Conservation (phyloP, 2,888 invertebrate species). For the Phasia obesa region DNA sequence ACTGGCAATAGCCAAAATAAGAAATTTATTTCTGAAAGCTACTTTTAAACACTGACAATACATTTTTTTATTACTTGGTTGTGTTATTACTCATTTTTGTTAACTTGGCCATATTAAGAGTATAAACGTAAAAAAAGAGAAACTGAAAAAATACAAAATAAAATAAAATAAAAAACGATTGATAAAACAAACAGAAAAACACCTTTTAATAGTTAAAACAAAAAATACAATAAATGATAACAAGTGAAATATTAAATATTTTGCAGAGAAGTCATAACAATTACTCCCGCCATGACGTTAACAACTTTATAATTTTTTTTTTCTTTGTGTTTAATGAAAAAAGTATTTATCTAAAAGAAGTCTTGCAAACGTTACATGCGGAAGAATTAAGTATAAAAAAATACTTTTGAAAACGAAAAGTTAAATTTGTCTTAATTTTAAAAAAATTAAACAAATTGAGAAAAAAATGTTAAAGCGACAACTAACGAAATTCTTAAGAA, state of each 20-base stretch:
- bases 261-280: conserved; percentile 57
- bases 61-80: not conserved
- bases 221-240: conserved; percentile 56
- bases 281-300: conserved; percentile 61
- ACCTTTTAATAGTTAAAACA: conserved; percentile 39
- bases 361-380: conserved; percentile 15
- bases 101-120: conserved; percentile 55
- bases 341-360: conserved; percentile 2
- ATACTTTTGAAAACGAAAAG: not conserved
- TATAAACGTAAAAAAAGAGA: conserved; percentile 34
- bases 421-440: conserved; percentile 5
- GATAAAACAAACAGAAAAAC: conserved; percentile 55
- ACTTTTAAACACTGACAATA: too few relatives aligned
- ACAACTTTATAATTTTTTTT: conserved; percentile 42
- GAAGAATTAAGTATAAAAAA: conserved; percentile 14
- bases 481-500: conserved; percentile 28
- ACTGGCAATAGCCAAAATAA: too few relatives aligned
- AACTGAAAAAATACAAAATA: conserved; percentile 10
- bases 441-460: conserved; percentile 23
- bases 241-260: conserved; percentile 61
- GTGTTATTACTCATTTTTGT: conserved; percentile 11
- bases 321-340: too few relatives aligned
- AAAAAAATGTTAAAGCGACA: conserved; percentile 24
- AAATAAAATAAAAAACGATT: conserved; percentile 21
- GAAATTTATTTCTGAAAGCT: too few relatives aligned